Evolutionary conservation across 2,888 invertebrate species (phyloP), one percentile per base, ranked within the genome.

Genomic region (Tromatobia lineatoria): DNA sequence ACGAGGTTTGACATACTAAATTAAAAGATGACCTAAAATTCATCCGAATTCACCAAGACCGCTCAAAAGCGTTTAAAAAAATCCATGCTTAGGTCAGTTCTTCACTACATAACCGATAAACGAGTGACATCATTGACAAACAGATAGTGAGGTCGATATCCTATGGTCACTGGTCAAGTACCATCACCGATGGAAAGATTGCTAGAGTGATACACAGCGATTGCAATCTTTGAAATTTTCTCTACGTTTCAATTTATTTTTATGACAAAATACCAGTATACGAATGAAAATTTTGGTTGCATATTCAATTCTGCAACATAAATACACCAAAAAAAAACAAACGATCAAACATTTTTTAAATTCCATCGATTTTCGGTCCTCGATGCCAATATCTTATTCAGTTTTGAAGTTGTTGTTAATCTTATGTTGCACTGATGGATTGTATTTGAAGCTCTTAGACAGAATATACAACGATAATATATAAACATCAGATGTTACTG

Each of bases 81-180:
- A 54, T 0, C 8, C 13, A 54, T 18, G 34, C 34, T 61, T 34
- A 57, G 25, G 57, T 34, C 59, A 29, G 59, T 61, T 61, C 34
- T 34, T 61, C 10, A 8, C 29, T 3, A n/a, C n/a, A 7, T n/a
- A 1, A 7, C 7, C 2, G 29, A 25, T 29, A 18, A 61, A 34
- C 18, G 2, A n/a, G 1, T 29, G 25, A 11, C 13, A 61, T 61
- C 2, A 25, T 61, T 34, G 8, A 61, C 10, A n/a, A 34, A 34
- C n/a, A n/a, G 20, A 61, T 57, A 34, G 15, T n/a, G n/a, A 3
- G 34, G 59, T 61, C 59, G 59, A 61, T 61, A 15, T 15, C 29
- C n/a, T 61, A 34, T 10, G 59, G 59, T 34, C 59, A 61, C 59
- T 34, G 59, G 59, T 61, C 59, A 34, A 61, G 34, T 34, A 34